These are phyloP conservation scores for Proteles cristata DNA, from an alignment of 2,113 vertebrate species.

Conservation along the genomic window DNA sequence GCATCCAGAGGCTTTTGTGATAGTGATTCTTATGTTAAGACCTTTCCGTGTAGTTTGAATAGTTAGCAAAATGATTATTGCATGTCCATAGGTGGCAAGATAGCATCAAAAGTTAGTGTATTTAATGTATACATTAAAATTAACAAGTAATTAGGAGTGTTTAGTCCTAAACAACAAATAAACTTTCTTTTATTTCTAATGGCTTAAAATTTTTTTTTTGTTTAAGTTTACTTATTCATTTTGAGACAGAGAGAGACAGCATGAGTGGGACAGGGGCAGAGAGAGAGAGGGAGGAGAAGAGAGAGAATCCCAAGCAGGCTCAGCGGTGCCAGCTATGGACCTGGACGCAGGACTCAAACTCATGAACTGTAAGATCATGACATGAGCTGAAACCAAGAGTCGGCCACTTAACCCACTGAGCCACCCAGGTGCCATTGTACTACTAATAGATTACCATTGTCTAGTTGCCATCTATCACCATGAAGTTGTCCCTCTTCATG, in stretches of 20 bases:
- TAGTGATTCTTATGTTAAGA: not conserved
- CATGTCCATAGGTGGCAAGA: not conserved
- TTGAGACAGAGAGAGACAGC: too few relatives aligned
- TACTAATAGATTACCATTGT: not conserved
- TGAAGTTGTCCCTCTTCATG: not conserved
- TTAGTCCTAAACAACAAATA: not conserved
- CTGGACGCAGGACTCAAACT: too few relatives aligned
- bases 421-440: not conserved
- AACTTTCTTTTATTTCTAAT: not conserved
- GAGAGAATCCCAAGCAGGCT: too few relatives aligned
- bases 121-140: not conserved
- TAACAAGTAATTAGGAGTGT: not conserved
- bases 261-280: too few relatives aligned
- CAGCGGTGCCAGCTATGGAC: too few relatives aligned
- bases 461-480: not conserved
- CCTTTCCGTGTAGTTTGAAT: not conserved
- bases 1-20: not conserved
- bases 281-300: too few relatives aligned
- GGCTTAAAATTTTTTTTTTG: not conserved
- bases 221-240: too few relatives aligned
- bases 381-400: too few relatives aligned
- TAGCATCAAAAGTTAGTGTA: not conserved
- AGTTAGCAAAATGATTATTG: not conserved
- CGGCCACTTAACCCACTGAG: too few relatives aligned
- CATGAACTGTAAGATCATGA: too few relatives aligned